Evolutionary conservation across 2,888 invertebrate species (phyloP).

Genomic region (Timandra comae): DNA sequence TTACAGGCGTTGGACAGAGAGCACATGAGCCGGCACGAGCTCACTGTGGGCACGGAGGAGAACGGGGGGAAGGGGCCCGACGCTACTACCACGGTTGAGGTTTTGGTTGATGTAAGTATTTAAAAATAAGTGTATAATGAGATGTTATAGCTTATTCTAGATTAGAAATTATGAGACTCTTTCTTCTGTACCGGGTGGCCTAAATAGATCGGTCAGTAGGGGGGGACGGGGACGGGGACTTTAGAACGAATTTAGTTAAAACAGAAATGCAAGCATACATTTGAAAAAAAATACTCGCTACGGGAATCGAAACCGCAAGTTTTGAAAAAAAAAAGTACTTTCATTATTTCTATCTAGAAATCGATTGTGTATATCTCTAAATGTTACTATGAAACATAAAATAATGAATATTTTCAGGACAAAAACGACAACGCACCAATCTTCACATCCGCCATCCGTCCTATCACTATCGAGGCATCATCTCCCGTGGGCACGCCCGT

Average conservation of each 20-base stretch:
- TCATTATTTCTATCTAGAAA: no score
- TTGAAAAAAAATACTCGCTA: no score
- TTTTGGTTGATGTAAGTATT: slow-evolving; percentile 80
- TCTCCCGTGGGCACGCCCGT: slow-evolving; percentile 88
- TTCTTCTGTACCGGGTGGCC: no score
- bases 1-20: slow-evolving; percentile 87
- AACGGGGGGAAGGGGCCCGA: slow-evolving; percentile 82
- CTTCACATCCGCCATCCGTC: slow-evolving; percentile 88
- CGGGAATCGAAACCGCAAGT: no score
- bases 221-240: no score
- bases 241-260: no score
- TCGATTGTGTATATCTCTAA: neutral
- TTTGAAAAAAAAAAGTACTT: no score
- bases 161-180: no score
- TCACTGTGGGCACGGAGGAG: slow-evolving; percentile 89
- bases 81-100: slow-evolving; percentile 84
- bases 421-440: slow-evolving; percentile 92
- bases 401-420: slow-evolving; percentile 77
- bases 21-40: slow-evolving; percentile 81
- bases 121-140: no score
- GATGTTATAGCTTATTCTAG: neutral
- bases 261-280: no score
- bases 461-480: slow-evolving; percentile 89
- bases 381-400: no score
- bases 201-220: no score